Evolutionary conservation across 1,140 invertebrate species (phyloP).

Genomic region (Drosophila arawakana): DNA sequence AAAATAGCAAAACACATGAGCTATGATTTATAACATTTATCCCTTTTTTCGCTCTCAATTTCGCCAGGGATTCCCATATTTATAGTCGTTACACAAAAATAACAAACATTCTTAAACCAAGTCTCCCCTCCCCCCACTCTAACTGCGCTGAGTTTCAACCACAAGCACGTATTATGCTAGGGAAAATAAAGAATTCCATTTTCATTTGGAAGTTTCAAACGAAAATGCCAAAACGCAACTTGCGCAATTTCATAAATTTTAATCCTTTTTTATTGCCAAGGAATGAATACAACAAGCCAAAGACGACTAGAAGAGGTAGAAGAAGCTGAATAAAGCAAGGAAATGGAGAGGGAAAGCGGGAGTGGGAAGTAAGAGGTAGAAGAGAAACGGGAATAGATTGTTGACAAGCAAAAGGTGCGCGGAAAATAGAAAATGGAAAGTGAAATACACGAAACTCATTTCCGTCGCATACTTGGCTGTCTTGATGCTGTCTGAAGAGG

Average conservation of each 20-base stretch:
- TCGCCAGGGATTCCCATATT: conserved; percentile 58
- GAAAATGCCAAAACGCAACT: conserved; percentile 68
- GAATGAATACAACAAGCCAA: conserved; percentile 22
- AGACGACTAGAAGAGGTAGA: background rate
- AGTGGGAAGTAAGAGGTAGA: background rate
- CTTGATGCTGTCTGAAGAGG: conserved; percentile 2
- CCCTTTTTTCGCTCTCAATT: conserved; percentile 21
- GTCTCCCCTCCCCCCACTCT: background rate
- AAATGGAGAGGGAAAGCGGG: background rate
- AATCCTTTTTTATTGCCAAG: conserved; percentile 80
- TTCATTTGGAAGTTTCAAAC: conserved; percentile 48
- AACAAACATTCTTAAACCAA: conserved; percentile 51
- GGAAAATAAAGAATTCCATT: conserved; percentile 49
- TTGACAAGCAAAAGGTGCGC: conserved; percentile 44
- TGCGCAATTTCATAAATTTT: conserved; percentile 77
- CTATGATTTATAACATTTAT: conserved; percentile 48
- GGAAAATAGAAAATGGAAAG: conserved; percentile 64
- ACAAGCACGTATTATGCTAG: conserved; percentile 56
- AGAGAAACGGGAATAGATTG: background rate
- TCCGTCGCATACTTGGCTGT: conserved; percentile 55
- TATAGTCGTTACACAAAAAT: conserved; percentile 40
- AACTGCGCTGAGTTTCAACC: conserved; percentile 29
- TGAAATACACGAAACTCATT: conserved; percentile 81
- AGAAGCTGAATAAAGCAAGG: background rate
- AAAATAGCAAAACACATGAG: conserved; percentile 13